Base-by-base conservation (phyloP, 2,797 vertebrate genomes). In the Glossophaga mutica region DNA sequence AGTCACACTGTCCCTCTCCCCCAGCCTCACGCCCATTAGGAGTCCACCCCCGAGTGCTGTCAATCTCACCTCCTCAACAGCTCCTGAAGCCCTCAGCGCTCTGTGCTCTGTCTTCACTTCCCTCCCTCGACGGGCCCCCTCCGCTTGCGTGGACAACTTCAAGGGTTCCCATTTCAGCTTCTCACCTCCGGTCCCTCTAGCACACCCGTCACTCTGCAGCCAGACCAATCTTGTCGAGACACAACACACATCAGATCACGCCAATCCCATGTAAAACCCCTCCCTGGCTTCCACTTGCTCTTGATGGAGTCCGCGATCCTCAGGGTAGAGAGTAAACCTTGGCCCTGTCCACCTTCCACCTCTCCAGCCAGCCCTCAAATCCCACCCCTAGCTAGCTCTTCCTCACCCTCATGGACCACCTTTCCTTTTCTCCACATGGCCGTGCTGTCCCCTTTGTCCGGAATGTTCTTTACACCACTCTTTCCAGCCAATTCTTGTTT, bases 381-480 rank as follows among this genome's bases (percentile, higher is more conserved):
- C 9, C 5, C 44, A 37, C 21, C 48, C n/a, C 3, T 4, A 0
- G 55, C 34, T 0, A 3, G n/a, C 34, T 34, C 73, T 29, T 46
- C 29, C 19, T 21, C 37, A 62, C 50, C 9, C 32, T 55, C 44
- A 10, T 0, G 0, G 16, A 24, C 42, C 37, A 24, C 50, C 26
- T 2, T 15, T 1, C 32, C 42, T 0, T 15, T 55, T 32, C 62
- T 32, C 50, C 44, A 24, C 24, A 5, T 15, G n/a, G 57, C 15
- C 2, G 18, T 24, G 3, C n/a, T 9, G 34, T 34, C 50, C 34
- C 15, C 70, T 86, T 34, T 46, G 48, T 52, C 76, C 26, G n/a
- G 39, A 34, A 22, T 2, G 3, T 1, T 55, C 32, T 22, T 2
- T 52, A 9, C 4, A 16, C 37, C 65, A 34, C n/a, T 48, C 48